These are phyloP conservation scores for Manis crassicaudata DNA, from an alignment of 2,797 vertebrate species.

Conservation along the genomic window DNA sequence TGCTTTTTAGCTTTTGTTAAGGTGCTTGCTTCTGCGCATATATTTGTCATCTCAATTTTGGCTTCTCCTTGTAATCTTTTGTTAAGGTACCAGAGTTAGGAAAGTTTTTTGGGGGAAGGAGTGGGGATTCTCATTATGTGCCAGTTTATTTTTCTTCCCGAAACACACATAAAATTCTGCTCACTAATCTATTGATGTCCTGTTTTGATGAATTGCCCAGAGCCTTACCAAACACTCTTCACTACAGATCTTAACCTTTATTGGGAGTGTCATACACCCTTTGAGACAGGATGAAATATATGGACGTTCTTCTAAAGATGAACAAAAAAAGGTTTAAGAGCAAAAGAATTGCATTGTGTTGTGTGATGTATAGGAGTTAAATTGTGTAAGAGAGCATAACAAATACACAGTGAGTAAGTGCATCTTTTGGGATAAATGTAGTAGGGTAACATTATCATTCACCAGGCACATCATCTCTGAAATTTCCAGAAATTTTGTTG, in stretches of 20 bases:
- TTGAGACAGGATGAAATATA: neutral
- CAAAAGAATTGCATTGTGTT: neutral
- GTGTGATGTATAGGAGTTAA: slow-evolving; percentile 12
- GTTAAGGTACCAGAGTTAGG: neutral
- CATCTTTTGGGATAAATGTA: slow-evolving; percentile 45
- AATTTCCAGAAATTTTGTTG: slow-evolving; percentile 46
- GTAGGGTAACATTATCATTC: neutral
- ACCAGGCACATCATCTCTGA: neutral
- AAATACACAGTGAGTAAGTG: neutral
- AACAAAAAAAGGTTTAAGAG: neutral
- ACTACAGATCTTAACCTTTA: neutral
- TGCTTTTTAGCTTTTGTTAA: slow-evolving; percentile 31
- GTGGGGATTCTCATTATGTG: neutral
- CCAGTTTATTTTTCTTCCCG: slow-evolving; percentile 33
- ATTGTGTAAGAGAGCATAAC: neutral
- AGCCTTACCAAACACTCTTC: neutral
- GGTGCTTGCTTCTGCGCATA: slow-evolving; percentile 4
- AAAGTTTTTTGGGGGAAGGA: neutral
- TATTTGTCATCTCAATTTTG: slow-evolving; percentile 21
- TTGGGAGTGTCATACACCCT: neutral
- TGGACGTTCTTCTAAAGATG: neutral
- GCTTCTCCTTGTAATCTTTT: neutral
- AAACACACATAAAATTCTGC: neutral
- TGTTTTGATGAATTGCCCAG: slow-evolving; percentile 23
- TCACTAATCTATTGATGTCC: neutral